These are phyloP conservation scores for Stenopsyche tienmushanensis DNA, from an alignment of 1,140 invertebrate species.

Conservation along the genomic window DNA sequence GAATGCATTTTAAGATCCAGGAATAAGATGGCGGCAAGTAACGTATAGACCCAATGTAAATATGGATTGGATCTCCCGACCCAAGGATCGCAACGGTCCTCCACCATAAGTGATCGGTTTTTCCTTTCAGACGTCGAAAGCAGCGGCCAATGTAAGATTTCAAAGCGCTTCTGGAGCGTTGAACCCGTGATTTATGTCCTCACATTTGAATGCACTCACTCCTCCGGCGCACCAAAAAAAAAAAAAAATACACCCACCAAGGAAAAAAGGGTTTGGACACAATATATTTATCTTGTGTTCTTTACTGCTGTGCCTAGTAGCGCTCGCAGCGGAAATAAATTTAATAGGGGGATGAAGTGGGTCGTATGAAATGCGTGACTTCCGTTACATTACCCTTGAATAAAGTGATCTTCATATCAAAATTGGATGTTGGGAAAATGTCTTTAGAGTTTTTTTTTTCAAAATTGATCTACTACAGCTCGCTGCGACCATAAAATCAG, in stretches of 20 bases:
- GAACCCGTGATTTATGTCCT: slow-evolving; percentile 35
- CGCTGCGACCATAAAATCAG: no score
- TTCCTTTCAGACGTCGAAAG: slow-evolving; percentile 34
- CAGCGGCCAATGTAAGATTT: slow-evolving; percentile 36
- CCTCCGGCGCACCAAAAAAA: slow-evolving; percentile 5
- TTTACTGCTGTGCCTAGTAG: not conserved
- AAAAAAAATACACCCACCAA: slow-evolving; percentile 16
- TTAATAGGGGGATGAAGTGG: not conserved
- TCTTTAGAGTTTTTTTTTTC: no score
- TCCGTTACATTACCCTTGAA: not conserved
- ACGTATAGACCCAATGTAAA: slow-evolving; percentile 4
- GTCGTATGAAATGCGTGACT: not conserved
- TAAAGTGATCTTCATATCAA: not conserved
- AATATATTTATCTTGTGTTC: slow-evolving; percentile 8
- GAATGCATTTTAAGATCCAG: not conserved
- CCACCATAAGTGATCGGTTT: slow-evolving; percentile 36
- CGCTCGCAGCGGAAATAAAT: not conserved
- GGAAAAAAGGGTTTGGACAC: slow-evolving; percentile 24
- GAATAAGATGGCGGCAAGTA: not conserved
- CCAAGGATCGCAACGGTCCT: slow-evolving; percentile 1
- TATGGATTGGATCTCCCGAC: slow-evolving; percentile 13
- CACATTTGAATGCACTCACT: slow-evolving; percentile 38
- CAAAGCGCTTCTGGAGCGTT: slow-evolving; percentile 35
- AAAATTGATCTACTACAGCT: no score
- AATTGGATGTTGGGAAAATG: no score